Conservation (phyloP, 1,140 invertebrate species). For the Phymorhynchus buccinoides region DNA sequence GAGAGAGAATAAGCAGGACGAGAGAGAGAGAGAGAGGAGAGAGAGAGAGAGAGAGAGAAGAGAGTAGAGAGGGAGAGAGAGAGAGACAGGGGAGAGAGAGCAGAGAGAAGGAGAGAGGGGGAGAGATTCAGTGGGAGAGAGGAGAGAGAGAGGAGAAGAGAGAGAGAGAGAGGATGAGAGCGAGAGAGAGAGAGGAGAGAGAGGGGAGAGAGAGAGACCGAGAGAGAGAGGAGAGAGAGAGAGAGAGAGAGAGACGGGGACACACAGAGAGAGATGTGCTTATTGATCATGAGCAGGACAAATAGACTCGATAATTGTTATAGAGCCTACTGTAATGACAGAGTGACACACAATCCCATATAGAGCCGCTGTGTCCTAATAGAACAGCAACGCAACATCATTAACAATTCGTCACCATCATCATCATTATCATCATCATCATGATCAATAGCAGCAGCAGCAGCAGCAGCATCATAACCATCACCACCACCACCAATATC, state of each 20-base stretch:
- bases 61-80: too few species aligned
- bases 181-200: too few species aligned
- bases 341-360: not conserved
- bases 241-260: not conserved
- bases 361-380: not conserved
- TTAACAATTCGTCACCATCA: not conserved
- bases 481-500: too few species aligned
- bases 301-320: not conserved
- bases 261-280: not conserved
- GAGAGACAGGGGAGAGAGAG: too few species aligned
- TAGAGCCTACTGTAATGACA: not conserved
- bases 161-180: too few species aligned
- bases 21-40: not conserved
- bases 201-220: too few species aligned
- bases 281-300: not conserved
- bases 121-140: too few species aligned
- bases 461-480: too few species aligned
- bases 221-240: too few species aligned
- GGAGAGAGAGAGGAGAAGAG: not conserved
- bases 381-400: too few species aligned
- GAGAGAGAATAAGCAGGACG: not conserved
- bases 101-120: too few species aligned
- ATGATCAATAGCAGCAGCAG: too few species aligned
- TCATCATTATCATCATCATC: slow-evolving; percentile 8
- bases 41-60: not conserved